Evolutionary conservation across 2,113 vertebrate species (phyloP).

Genomic region (Dicrurus megarhynchus): DNA sequence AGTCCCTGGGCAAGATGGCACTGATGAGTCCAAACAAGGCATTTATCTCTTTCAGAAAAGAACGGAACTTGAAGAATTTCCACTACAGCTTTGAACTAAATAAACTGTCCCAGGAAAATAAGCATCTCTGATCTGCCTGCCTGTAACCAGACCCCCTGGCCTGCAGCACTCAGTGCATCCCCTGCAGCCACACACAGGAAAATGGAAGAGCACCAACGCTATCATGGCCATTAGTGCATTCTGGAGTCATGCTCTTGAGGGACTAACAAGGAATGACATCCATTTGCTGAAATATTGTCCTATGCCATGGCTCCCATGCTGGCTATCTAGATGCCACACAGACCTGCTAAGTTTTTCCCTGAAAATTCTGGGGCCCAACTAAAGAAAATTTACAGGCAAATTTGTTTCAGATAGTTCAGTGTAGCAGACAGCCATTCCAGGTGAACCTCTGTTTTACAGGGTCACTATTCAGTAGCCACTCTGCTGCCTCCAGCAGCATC

Average conservation of each 20-base stretch:
- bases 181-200: background rate
- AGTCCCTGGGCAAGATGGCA: background rate
- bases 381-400: background rate
- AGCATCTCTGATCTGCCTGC: background rate
- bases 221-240: background rate
- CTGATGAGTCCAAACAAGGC: background rate
- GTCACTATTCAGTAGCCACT: background rate
- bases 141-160: background rate
- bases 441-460: background rate
- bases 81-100: background rate
- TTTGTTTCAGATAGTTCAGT: background rate
- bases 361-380: background rate
- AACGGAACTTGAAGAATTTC: background rate
- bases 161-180: background rate
- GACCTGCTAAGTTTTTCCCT: background rate
- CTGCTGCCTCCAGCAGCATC: background rate
- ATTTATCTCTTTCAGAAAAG: background rate
- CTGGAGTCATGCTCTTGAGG: background rate
- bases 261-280: background rate
- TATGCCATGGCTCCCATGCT: background rate
- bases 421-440: background rate
- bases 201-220: background rate
- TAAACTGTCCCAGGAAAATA: background rate
- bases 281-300: background rate
- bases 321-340: background rate